phyloP scores from a whole-genome alignment of 2,888 invertebrate genomes.

The Rosalia funebris region DNA sequence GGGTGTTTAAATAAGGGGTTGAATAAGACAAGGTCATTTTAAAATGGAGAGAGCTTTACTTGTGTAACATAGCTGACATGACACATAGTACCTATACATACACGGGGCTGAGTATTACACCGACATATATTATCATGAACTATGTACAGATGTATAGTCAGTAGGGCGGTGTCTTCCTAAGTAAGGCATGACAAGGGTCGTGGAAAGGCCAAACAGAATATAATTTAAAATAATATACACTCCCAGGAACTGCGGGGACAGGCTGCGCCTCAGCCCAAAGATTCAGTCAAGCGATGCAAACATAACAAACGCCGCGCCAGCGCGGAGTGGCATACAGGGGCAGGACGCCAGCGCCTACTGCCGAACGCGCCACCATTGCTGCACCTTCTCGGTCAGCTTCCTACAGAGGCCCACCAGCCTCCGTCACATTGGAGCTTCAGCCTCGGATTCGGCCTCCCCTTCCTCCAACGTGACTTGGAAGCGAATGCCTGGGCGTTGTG shows the following conservation, averaged over 20 bases:
- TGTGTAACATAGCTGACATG: constrained; percentile 65
- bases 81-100: constrained; percentile 64
- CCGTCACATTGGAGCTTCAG: constrained; percentile 88
- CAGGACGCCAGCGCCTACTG: constrained; percentile 65
- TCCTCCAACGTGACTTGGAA: constrained; percentile 86
- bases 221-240: constrained; percentile 43
- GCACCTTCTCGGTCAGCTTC: constrained; percentile 85
- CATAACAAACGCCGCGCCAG: constrained; percentile 62
- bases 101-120: constrained; percentile 64
- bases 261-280: constrained; percentile 55
- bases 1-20: background rate
- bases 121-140: constrained; percentile 57
- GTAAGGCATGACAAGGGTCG: constrained; percentile 61
- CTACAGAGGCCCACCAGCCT: constrained; percentile 90
- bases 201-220: constrained; percentile 56
- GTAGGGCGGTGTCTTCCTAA: constrained; percentile 58
- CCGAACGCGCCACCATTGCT: constrained; percentile 89
- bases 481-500: constrained; percentile 68
- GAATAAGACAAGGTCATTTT: constrained; percentile 40
- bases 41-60: constrained; percentile 66
- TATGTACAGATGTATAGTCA: constrained; percentile 51
- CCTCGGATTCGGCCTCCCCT: constrained; percentile 67
- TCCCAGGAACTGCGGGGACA: constrained; percentile 56
- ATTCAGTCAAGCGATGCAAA: constrained; percentile 63
- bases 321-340: constrained; percentile 55